These are phyloP conservation scores for Stenchaetothrips biformis DNA, from an alignment of 2,888 invertebrate species.

Conservation along the genomic window DNA sequence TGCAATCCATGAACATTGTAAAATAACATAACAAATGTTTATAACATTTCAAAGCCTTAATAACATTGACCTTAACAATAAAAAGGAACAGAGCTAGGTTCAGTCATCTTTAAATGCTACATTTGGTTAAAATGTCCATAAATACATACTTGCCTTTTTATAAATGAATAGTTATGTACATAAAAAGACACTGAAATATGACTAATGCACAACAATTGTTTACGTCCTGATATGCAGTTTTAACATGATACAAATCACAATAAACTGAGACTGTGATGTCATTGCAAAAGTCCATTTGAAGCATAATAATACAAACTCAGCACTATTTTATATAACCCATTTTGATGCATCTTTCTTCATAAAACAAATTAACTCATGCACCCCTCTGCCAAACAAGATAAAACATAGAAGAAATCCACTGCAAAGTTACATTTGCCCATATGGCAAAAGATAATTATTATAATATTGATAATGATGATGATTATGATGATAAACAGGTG, in stretches of 20 bases:
- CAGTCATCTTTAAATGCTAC: constrained; percentile 25
- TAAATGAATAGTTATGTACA: not conserved
- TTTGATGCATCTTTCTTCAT: not conserved
- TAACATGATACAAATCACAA: not conserved
- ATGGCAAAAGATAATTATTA: too few relatives aligned
- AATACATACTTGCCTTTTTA: not conserved
- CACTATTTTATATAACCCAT: not conserved
- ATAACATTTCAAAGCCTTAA: constrained; percentile 22
- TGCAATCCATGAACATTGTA: constrained; percentile 18
- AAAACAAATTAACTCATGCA: not conserved
- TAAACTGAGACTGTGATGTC: not conserved
- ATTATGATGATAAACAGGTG: too few relatives aligned
- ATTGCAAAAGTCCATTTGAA: not conserved
- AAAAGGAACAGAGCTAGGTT: constrained; percentile 19
- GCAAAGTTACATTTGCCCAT: too few relatives aligned
- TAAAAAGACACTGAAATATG: not conserved
- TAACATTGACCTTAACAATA: constrained; percentile 14
- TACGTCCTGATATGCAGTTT: constrained; percentile 11
- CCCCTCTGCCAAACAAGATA: not conserved
- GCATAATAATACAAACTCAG: not conserved
- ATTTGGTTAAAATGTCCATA: constrained; percentile 19
- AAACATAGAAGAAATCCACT: too few relatives aligned
- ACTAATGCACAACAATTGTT: not conserved
- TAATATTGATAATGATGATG: too few relatives aligned
- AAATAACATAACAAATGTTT: constrained; percentile 24